Percentiles rank a stretch among this genome's conserved stretches.
phyloP scores from a whole-genome alignment of 1,140 invertebrate species.

The Lepidurus arcticus region DNA sequence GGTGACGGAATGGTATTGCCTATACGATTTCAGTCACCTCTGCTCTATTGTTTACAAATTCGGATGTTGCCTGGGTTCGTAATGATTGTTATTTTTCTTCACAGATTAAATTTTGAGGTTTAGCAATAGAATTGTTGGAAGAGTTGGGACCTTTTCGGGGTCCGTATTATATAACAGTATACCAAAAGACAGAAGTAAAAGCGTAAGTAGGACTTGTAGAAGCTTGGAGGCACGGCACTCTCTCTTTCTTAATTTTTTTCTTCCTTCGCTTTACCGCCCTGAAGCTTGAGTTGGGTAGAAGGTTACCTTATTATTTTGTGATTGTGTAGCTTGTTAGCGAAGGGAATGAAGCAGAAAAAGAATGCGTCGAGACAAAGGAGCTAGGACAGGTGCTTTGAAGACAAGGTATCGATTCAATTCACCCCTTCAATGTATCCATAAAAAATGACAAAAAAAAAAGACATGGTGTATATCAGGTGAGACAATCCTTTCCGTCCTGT shows the following conservation, averaged over 20 bases:
- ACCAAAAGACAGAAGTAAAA: background rate
- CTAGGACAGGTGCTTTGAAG: background rate
- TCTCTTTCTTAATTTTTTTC: background rate
- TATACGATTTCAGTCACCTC: too few relatives aligned
- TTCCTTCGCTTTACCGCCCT: background rate
- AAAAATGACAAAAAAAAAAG: background rate
- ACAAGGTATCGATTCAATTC: background rate
- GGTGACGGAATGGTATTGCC: too few relatives aligned
- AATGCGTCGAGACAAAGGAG: slow-evolving; percentile 1
- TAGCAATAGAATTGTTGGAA: background rate
- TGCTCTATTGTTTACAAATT: too few relatives aligned
- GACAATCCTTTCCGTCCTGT: background rate
- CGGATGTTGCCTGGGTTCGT: too few relatives aligned
- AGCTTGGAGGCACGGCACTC: background rate
- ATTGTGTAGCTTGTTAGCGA: background rate
- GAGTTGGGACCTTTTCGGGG: background rate
- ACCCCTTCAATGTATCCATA: background rate
- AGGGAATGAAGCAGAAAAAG: background rate
- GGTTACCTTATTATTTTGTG: background rate
- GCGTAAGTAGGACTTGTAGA: background rate
- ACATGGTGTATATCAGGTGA: background rate
- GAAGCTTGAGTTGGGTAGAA: background rate
- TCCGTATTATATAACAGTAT: too few relatives aligned
- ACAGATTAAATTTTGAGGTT: too few relatives aligned
- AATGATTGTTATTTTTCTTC: too few relatives aligned